These are phyloP conservation scores for Cyphomyrmex costatus DNA, from an alignment of 1,140 invertebrate species.

Conservation along the genomic window DNA sequence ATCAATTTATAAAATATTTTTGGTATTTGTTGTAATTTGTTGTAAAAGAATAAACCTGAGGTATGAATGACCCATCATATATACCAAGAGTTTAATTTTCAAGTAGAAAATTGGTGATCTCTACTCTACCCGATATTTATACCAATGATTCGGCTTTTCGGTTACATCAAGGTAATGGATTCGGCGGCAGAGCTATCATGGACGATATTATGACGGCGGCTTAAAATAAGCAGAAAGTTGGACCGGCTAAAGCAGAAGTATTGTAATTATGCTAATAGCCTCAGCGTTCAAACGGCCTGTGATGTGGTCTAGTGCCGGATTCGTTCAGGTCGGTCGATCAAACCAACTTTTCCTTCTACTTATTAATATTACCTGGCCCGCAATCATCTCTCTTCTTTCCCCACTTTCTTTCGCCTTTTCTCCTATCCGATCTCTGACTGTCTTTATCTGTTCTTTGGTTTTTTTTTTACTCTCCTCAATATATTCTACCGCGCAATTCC, in stretches of 20 bases:
- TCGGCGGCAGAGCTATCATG: conserved; percentile 83
- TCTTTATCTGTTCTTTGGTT: conserved; percentile 66
- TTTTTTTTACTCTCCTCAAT: conserved; percentile 70
- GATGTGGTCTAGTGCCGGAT: conserved; percentile 85
- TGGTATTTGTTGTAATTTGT: too few relatives aligned
- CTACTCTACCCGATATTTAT: conserved; percentile 78
- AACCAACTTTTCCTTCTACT: conserved; percentile 79
- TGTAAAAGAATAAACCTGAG: too few relatives aligned
- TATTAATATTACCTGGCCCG: conserved; percentile 82
- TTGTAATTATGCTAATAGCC: conserved; percentile 87
- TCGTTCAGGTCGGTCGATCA: conserved; percentile 83
- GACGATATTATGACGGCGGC: conserved; percentile 80
- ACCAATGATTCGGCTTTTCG: conserved; percentile 82
- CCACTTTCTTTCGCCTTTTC: conserved; percentile 49
- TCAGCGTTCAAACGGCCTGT: conserved; percentile 82
- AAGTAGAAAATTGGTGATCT: conserved; percentile 51
- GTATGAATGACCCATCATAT: too few relatives aligned
- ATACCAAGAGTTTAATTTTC: not conserved
- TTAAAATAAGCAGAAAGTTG: conserved; percentile 86
- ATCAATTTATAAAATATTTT: not conserved
- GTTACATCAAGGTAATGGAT: conserved; percentile 85
- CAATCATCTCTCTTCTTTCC: conserved; percentile 55
- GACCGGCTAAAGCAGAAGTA: conserved; percentile 83
- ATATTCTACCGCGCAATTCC: conserved; percentile 62
- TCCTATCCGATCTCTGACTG: conserved; percentile 58